phyloP scores from a whole-genome alignment of 23 tunicate species.

The Clavelina lepadiformis region DNA sequence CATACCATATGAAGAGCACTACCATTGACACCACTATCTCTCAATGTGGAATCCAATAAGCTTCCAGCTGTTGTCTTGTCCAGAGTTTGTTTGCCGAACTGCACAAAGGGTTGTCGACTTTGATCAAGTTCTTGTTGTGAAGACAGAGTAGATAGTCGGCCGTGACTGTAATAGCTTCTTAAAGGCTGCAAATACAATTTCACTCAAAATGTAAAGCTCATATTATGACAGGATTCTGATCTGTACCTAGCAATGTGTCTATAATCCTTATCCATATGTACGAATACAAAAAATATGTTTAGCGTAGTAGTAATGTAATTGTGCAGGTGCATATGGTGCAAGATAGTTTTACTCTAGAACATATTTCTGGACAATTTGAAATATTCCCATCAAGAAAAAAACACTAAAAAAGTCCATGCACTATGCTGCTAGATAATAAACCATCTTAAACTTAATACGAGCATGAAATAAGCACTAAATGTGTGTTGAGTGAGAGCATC shows the following conservation, averaged over 20 bases:
- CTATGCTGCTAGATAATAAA: too few species aligned
- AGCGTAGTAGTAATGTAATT: too few species aligned
- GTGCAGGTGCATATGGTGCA: too few species aligned
- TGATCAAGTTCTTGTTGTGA: not conserved
- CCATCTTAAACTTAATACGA: too few species aligned
- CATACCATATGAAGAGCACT: slow-evolving; percentile 55
- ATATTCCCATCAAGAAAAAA: too few species aligned
- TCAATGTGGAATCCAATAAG: slow-evolving; percentile 17
- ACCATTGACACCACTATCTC: slow-evolving; percentile 21
- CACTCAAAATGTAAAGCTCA: not conserved
- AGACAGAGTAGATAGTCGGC: slow-evolving; percentile 28
- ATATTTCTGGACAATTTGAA: too few species aligned
- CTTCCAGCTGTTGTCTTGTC: not conserved
- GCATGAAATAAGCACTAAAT: not conserved
- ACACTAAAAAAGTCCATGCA: too few species aligned
- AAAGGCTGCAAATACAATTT: slow-evolving; percentile 42
- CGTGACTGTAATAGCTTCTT: slow-evolving; percentile 61
- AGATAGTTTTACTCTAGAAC: too few species aligned
- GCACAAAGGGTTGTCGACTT: slow-evolving; percentile 34
- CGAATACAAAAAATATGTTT: too few species aligned
- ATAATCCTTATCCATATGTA: too few species aligned
- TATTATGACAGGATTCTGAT: too few species aligned
- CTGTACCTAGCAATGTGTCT: too few species aligned
- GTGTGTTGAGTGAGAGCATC: not conserved
- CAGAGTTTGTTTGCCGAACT: slow-evolving; percentile 45